Percentiles rank a stretch among this genome's conserved stretches.
These are phyloP conservation scores for Lepetodrilus schrolli DNA, from an alignment of 2,888 invertebrate genomes.

Conservation along the genomic window DNA sequence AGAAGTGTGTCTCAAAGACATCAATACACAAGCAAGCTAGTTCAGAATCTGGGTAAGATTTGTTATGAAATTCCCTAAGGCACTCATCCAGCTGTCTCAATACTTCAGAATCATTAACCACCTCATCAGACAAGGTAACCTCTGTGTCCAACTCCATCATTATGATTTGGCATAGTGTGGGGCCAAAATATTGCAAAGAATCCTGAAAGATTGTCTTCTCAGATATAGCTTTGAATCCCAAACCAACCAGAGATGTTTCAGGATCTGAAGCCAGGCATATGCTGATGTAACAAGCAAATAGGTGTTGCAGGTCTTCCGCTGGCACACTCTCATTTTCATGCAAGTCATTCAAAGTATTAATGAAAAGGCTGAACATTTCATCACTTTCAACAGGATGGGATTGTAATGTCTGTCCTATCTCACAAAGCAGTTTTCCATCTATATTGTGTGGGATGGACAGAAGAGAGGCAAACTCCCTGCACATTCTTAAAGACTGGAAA, in stretches of 20 bases:
- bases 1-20: not conserved
- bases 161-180: slow-evolving; percentile 26
- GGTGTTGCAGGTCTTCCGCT: not conserved
- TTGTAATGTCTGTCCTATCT: slow-evolving; percentile 1
- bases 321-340: not conserved
- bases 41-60: slow-evolving; percentile 13
- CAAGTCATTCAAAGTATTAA: not conserved
- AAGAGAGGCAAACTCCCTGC: slow-evolving; percentile 35
- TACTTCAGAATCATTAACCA: not conserved
- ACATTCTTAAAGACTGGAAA: slow-evolving; percentile 33
- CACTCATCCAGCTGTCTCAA: not conserved
- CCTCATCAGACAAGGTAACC: not conserved
- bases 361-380: not conserved
- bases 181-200: slow-evolving; percentile 28
- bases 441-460: slow-evolving; percentile 23
- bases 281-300: slow-evolving; percentile 21
- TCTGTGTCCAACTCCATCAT: slow-evolving; percentile 9
- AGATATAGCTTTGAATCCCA: not conserved
- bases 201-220: not conserved
- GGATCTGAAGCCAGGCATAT: slow-evolving; percentile 12
- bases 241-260: not conserved
- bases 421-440: not conserved
- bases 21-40: not conserved
- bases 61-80: not conserved
- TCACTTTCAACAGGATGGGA: not conserved